A percentile compares a stretch with the other conserved stretches of the same genome.
These are phyloP conservation scores for Bucco capensis DNA, from an alignment of 2,113 vertebrate species.

Conservation along the genomic window DNA sequence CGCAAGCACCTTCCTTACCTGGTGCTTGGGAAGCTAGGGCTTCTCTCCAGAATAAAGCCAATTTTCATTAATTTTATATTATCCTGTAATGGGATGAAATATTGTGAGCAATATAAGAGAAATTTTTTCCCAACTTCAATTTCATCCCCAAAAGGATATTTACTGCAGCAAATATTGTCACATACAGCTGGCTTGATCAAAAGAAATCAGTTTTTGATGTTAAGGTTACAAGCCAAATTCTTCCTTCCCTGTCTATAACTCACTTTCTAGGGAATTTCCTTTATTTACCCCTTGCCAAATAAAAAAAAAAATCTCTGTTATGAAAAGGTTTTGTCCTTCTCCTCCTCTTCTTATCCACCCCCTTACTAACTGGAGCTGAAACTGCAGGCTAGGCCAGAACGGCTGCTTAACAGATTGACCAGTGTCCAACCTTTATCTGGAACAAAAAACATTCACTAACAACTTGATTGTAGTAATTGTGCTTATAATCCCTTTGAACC, in stretches of 20 bases:
- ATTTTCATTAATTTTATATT: conserved; percentile 14
- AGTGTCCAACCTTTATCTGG: not conserved
- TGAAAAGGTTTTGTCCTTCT: conserved; percentile 3
- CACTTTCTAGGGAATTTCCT: not conserved
- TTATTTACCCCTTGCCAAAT: not conserved
- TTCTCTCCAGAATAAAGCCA: not conserved
- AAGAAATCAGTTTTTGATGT: conserved; percentile 1
- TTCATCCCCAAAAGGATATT: conserved; percentile 3
- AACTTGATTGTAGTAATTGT: not conserved
- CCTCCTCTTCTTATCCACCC: not conserved
- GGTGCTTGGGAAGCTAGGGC: not conserved
- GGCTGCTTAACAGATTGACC: not conserved
- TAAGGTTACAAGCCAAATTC: conserved; percentile 1
- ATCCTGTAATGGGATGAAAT: not conserved
- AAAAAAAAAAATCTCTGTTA: not conserved
- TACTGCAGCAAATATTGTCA: not conserved
- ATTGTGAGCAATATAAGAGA: not conserved
- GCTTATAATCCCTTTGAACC: conserved; percentile 9
- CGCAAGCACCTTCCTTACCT: not conserved
- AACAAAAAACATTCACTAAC: not conserved
- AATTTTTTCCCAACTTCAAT: not conserved
- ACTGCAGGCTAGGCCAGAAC: not conserved
- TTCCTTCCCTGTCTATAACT: not conserved
- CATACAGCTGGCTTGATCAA: not conserved
- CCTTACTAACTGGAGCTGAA: not conserved